Percentiles rank a stretch among this genome's conserved stretches.
These are phyloP conservation scores for Triplophysa siluroides DNA, from an alignment of 2,113 vertebrate genomes.

Conservation along the genomic window DNA sequence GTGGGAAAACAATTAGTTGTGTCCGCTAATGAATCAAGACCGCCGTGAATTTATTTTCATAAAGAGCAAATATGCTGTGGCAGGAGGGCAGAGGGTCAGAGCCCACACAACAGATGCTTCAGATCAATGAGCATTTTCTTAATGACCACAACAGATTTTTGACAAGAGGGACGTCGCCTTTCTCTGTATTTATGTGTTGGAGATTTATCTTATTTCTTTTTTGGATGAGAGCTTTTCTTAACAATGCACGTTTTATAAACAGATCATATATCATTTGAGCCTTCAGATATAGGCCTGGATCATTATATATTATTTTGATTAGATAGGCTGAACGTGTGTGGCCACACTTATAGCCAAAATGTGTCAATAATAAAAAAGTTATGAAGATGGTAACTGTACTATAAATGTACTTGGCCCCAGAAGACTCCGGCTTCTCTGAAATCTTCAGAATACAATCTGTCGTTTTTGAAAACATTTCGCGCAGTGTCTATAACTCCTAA, in stretches of 20 bases:
- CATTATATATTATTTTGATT: too few species aligned
- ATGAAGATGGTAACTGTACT: too few species aligned
- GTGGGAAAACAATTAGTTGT: conserved; percentile 61
- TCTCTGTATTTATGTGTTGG: background rate
- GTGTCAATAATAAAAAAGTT: too few species aligned
- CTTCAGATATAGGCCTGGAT: too few species aligned
- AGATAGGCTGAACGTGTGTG: too few species aligned
- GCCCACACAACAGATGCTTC: conserved; percentile 41
- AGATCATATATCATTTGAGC: background rate
- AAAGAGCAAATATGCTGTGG: conserved; percentile 58
- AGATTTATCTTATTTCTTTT: background rate
- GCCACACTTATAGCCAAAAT: too few species aligned
- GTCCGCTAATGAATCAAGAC: conserved; percentile 57
- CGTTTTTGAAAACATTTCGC: conserved; percentile 11
- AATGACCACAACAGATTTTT: conserved; percentile 7
- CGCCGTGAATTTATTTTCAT: conserved; percentile 58
- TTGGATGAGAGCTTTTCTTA: background rate
- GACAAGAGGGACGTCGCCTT: background rate
- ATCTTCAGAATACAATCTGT: background rate
- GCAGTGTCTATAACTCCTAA: conserved; percentile 54
- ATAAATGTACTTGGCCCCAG: too few species aligned
- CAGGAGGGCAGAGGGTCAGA: conserved; percentile 39
- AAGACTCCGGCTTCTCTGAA: background rate
- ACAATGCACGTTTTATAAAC: background rate
- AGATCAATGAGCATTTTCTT: conserved; percentile 34